A percentile compares a stretch with the other conserved stretches of the same genome.
phyloP scores from a whole-genome alignment of 2,113 vertebrate species.

The Dendropsophus ebraccatus region DNA sequence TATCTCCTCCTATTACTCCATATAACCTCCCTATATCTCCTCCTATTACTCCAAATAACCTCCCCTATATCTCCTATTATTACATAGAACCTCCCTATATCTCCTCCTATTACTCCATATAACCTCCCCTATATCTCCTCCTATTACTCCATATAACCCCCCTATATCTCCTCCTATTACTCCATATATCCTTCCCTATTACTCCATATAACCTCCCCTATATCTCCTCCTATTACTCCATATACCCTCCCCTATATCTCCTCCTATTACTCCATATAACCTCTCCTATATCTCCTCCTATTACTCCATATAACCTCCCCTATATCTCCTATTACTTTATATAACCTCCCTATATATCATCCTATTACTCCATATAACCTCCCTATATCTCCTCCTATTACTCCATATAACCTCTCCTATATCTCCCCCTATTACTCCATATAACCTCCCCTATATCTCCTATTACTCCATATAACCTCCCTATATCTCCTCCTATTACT shows the following conservation, averaged over 20 bases:
- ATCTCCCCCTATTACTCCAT: no score
- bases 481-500: neutral
- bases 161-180: neutral
- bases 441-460: no score
- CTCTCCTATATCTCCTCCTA: neutral
- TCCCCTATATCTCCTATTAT: neutral
- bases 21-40: neutral
- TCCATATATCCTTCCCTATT: neutral
- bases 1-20: neutral
- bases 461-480: no score
- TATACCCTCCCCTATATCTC: neutral
- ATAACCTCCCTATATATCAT: neutral
- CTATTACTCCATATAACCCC: neutral
- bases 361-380: conserved; percentile 15
- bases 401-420: no score
- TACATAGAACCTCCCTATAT: neutral
- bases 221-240: neutral
- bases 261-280: neutral
- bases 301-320: neutral
- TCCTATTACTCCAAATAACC: conserved; percentile 2
- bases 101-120: conserved; percentile 3
- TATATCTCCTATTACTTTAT: no score
- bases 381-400: conserved; percentile 21
- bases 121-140: no score
- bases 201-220: neutral